phyloP scores from a whole-genome alignment of 2,797 vertebrate genomes.

The Falco naumanni region DNA sequence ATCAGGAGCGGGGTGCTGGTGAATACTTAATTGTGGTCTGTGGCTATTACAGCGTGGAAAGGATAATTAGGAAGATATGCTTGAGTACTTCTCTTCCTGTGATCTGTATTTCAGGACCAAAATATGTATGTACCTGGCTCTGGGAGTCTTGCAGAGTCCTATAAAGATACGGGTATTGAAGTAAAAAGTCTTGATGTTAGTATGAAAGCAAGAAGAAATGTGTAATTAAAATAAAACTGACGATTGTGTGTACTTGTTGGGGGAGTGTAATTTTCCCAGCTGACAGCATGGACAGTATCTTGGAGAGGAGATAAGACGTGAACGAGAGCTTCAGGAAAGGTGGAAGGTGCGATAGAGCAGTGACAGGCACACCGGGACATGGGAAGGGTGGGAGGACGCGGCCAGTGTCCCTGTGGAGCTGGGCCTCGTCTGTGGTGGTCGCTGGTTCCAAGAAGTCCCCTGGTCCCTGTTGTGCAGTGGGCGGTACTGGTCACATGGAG shows the following conservation, averaged over 20 bases:
- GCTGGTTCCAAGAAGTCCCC: neutral
- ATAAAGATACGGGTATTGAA: neutral
- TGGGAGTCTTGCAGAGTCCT: neutral
- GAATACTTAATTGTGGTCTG: neutral
- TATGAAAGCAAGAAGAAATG: neutral
- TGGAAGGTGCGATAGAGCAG: no score
- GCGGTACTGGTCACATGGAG: no score
- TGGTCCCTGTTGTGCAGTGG: neutral
- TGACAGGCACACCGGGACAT: accelerated
- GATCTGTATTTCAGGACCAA: neutral
- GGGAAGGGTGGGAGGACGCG: neutral
- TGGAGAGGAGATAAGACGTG: neutral
- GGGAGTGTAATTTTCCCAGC: neutral
- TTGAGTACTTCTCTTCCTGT: neutral
- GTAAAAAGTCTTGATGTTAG: neutral
- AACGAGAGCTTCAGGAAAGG: neutral
- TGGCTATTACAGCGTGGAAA: neutral
- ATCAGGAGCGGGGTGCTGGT: neutral
- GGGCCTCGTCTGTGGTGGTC: neutral
- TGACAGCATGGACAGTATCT: no score
- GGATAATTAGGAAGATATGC: neutral
- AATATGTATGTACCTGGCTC: neutral
- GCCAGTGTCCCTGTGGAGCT: neutral
- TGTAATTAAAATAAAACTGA: neutral
- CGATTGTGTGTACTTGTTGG: neutral